phyloP scores from a whole-genome alignment of 2,113 vertebrate genomes.

The Crotalus helleri region DNA sequence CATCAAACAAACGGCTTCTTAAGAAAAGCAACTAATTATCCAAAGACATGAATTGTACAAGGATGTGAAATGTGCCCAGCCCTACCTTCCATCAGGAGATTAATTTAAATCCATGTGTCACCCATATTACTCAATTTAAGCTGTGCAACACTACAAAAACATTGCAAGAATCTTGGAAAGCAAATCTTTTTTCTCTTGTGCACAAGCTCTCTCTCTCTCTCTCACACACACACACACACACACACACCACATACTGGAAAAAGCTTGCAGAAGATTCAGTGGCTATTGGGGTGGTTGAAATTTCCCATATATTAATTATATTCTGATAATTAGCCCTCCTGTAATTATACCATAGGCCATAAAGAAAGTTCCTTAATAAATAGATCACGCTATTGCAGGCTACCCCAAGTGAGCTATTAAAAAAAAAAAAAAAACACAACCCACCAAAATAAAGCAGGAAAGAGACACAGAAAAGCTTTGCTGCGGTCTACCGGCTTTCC shows the following conservation, averaged over 20 bases:
- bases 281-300: neutral
- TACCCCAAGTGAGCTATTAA: neutral
- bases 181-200: neutral
- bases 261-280: neutral
- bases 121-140: constrained; percentile 20
- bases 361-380: neutral
- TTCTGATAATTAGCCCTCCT: neutral
- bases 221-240: neutral
- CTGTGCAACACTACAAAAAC: neutral
- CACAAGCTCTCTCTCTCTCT: neutral
- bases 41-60: constrained; percentile 21
- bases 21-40: constrained; percentile 31
- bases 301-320: neutral
- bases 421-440: neutral
- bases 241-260: no score
- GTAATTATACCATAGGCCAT: neutral
- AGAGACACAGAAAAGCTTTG: neutral
- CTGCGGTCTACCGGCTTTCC: neutral
- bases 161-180: neutral
- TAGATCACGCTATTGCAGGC: neutral
- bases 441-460: neutral
- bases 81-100: constrained; percentile 20
- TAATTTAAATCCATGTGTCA: constrained; percentile 28
- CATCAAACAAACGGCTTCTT: constrained; percentile 43
- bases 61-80: neutral